Base-by-base conservation (phyloP, 2,113 vertebrate species). In the Thunnus maccoyii region DNA sequence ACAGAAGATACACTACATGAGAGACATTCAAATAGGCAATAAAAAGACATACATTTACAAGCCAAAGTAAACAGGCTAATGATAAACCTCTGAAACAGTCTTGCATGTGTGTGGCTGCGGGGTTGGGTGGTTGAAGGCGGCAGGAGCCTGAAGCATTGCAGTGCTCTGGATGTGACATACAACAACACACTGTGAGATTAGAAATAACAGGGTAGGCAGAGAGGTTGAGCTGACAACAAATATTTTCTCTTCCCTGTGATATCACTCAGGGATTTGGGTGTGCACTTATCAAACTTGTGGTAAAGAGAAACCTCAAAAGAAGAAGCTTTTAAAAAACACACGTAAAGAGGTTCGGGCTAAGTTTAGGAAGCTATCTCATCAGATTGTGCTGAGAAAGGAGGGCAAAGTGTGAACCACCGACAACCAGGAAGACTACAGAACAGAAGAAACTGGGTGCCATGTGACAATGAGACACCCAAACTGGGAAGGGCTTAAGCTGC, bases 1-100 rank as follows among this genome's bases (percentile, higher is more conserved):
- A 95, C 91, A 78, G 80, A 93, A 92, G 90, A 87, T 82, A 90
- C 88, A 89, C 80, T 76, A 88, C 82, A 88, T 88, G 82, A 86
- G 54, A 81, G 84, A 91, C 85, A 86, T 83, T 80, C 86, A 86
- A 82, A 72, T 76, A 86, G 77, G 79, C 88, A 88, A 86, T 67
- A 86, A 90, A 92, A 80, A 90, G 85, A 91, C 78, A 79, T 84
- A 92, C 86, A 67, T 76, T 83, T 85, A 89, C 86, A 92, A 92
- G 92, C 89, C 76, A 88, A 93, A 88, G 69, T 82, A 82, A 89
- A 64, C 4, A 17, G 56, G 79, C 58, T 71, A 74, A 89, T 72
- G 71, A 61, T 41, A 77, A 81, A 61, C 65, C 61, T 84, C 67
- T 80, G 65, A 85, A 87, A 90, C 71, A 83, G 76, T 88, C 86